Conservation (phyloP, 2,888 invertebrate species). For the Drosophila subquinaria region DNA sequence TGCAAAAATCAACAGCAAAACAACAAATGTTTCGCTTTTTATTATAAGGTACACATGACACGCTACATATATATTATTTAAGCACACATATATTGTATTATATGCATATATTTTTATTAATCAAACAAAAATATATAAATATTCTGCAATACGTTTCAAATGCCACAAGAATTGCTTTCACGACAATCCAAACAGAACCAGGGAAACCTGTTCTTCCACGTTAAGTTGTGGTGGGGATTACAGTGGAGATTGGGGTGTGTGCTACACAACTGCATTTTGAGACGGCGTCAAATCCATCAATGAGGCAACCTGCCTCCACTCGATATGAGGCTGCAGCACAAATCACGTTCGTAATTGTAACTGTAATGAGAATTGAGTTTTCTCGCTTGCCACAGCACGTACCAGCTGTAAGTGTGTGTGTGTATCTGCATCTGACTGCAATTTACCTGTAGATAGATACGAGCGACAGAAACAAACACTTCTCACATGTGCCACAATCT, state of each 20-base stretch:
- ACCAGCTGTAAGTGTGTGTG: slow-evolving; percentile 8
- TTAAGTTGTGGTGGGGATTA: slow-evolving; percentile 5
- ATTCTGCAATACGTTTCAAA: slow-evolving; percentile 48
- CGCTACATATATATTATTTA: slow-evolving; percentile 14
- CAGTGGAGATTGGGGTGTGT: too few species aligned
- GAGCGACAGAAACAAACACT: slow-evolving; percentile 37
- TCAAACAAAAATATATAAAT: slow-evolving; percentile 35
- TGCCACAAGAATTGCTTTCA: slow-evolving; percentile 58
- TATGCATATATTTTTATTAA: slow-evolving; percentile 7
- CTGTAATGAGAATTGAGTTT: slow-evolving; percentile 64
- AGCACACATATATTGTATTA: neutral
- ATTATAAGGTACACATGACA: slow-evolving; percentile 25
- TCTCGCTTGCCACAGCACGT: slow-evolving; percentile 51
- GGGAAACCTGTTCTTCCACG: slow-evolving; percentile 51
- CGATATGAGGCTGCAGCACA: slow-evolving; percentile 49
- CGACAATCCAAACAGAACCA: slow-evolving; percentile 49
- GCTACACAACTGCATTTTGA: slow-evolving; percentile 32
- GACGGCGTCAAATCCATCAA: slow-evolving; percentile 63
- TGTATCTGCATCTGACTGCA: slow-evolving; percentile 30
- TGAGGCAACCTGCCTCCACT: slow-evolving; percentile 51
- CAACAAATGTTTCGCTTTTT: slow-evolving; percentile 36
- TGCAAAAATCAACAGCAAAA: slow-evolving; percentile 67
- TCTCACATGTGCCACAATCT: slow-evolving; percentile 47
- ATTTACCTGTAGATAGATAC: slow-evolving; percentile 41
- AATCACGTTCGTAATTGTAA: slow-evolving; percentile 78